Base-by-base conservation (phyloP, 2,888 invertebrate species). In the Megalurothrips usitatus region DNA sequence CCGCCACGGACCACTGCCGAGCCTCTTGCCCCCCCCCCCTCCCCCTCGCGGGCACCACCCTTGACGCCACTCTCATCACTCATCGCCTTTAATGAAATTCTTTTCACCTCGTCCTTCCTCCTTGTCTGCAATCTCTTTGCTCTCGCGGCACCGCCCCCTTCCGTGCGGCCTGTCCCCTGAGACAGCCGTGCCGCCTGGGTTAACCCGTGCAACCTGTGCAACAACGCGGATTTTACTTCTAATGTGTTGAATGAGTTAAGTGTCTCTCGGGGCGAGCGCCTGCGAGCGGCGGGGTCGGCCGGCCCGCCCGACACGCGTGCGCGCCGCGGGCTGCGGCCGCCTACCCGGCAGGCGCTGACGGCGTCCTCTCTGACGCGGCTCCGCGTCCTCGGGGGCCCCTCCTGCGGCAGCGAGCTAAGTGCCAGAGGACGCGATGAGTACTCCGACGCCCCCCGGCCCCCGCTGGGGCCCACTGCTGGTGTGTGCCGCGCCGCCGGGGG, bases 361-460 rank as follows among this genome's bases (percentile, higher is more conserved):
- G 34, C 34, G 34, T 43, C 34, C 34, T 43, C 34, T 6, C n/a
- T n/a, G n/a, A n/a, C 3, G 34, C 34, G 34, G 34, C 34, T 2
- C 34, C 34, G 34, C 34, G 34, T 43, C 34, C 34, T 43, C 34
- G 34, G 34, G 8, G 26, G 68, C 68, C 68, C 9, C 11, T 1
- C 68, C 10, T 75, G 68, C 68, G 68, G 68, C 26, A 26, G 26
- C 23, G 68, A 75, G 68, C 26, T 75, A 75, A 75, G 68, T 75
- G 68, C 68, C 68, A 58, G 23, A 26, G 68, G 68, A 75, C 68
- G 26, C 68, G 68, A 43, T 43, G 34, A 75, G 68, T 75, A 75
- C 68, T 26, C 68, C 68, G 10, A 2, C 68, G 10, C 68, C 26
- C 52, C 52, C 52, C 52, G 52, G 14, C 12, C 52, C 58, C 58